Evolutionary conservation across 2,113 vertebrate species (phyloP).

Genomic region (Amblyopsis rosae): DNA sequence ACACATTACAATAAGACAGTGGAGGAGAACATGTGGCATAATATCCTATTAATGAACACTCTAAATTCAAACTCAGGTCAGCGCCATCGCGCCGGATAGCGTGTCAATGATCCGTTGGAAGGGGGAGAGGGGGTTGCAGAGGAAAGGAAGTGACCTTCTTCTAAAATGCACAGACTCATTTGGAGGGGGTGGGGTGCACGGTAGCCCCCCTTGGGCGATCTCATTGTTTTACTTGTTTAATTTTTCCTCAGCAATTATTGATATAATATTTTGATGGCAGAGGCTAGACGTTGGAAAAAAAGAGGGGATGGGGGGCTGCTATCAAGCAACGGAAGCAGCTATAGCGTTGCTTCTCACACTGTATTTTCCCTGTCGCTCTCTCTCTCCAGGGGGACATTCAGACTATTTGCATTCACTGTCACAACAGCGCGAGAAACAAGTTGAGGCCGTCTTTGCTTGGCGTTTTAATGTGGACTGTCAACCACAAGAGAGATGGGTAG

Average conservation of each 20-base stretch:
- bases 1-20: slow-evolving; percentile 95
- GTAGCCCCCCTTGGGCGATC: slow-evolving; percentile 70
- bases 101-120: slow-evolving; percentile 86
- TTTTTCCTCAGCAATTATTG: slow-evolving; percentile 81
- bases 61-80: slow-evolving; percentile 99
- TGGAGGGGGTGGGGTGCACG: slow-evolving; percentile 65
- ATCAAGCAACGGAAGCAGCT: slow-evolving; percentile 34
- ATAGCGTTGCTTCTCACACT: slow-evolving; percentile 25
- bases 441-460: slow-evolving; percentile 52
- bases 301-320: slow-evolving; percentile 38
- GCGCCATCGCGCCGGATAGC: slow-evolving; percentile 88
- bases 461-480: slow-evolving; percentile 76
- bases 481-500: slow-evolving; percentile 66
- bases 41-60: slow-evolving; percentile 99
- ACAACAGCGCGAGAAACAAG: slow-evolving; percentile 76
- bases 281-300: slow-evolving; percentile 27
- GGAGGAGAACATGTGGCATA: slow-evolving; percentile 98
- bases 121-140: slow-evolving; percentile 43
- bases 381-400: slow-evolving; percentile 58
- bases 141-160: slow-evolving; percentile 80
- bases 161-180: slow-evolving; percentile 83
- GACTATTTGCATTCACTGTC: slow-evolving; percentile 76
- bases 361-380: slow-evolving; percentile 20
- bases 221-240: slow-evolving; percentile 79
- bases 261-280: slow-evolving; percentile 80